Evolutionary conservation across 64 coral and sea anemone species (phyloP).

Genomic region (Actinia equina): DNA sequence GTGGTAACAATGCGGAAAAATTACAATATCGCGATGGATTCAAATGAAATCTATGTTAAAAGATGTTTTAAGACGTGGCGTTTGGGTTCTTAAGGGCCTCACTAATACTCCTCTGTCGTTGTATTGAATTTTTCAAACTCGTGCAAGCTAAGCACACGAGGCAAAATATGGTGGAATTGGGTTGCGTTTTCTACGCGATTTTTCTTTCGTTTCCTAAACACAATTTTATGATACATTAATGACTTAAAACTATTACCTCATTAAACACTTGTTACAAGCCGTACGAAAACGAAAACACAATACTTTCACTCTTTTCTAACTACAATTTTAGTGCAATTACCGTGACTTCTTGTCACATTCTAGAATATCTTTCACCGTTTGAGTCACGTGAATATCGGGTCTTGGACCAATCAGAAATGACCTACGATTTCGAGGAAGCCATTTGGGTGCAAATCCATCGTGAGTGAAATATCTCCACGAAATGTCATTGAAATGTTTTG

Average conservation of each 20-base stretch:
- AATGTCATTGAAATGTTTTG: conserved; percentile 5
- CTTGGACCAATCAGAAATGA: neutral
- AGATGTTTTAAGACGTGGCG: neutral
- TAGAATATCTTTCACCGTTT: neutral
- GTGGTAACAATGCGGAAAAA: neutral
- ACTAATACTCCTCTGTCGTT: neutral
- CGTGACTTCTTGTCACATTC: neutral
- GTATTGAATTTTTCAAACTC: neutral
- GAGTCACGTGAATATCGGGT: neutral
- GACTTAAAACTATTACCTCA: neutral
- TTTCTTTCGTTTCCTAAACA: neutral
- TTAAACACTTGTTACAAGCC: neutral
- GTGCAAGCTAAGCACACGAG: neutral
- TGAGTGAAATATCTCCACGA: neutral
- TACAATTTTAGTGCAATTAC: neutral
- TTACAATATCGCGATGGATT: neutral
- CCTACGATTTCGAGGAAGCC: neutral
- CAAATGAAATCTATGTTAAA: neutral
- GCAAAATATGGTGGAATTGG: neutral
- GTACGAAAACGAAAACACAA: neutral
- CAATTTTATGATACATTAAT: neutral
- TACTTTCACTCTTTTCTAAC: neutral
- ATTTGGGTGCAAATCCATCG: neutral
- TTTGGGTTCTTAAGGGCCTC: neutral
- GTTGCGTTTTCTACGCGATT: neutral